Conservation (phyloP, 2,113 vertebrate genomes). For the Laticauda colubrina region DNA sequence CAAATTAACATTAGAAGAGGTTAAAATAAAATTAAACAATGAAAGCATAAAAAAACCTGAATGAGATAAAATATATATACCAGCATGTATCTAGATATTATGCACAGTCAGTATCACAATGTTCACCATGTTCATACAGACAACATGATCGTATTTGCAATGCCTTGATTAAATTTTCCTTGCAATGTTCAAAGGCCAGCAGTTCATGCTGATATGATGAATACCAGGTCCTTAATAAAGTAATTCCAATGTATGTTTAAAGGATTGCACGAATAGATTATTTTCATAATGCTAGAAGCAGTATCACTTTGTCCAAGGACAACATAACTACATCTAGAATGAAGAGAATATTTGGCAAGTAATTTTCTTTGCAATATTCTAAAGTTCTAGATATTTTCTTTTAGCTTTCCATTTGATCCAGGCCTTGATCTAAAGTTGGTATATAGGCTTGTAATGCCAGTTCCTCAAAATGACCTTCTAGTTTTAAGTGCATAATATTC, state of each 20-base stretch:
- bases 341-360: not conserved
- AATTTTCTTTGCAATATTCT: not conserved
- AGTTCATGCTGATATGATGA: not conserved
- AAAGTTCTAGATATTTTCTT: not conserved
- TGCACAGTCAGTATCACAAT: not conserved
- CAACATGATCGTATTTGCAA: not conserved
- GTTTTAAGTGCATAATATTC: not conserved
- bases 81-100: not conserved
- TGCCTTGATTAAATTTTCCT: not conserved
- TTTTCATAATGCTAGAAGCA: not conserved
- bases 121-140: not conserved
- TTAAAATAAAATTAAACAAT: conserved; percentile 59
- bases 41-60: conserved; percentile 54
- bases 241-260: not conserved
- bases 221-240: not conserved
- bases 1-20: conserved; percentile 45
- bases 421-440: not conserved
- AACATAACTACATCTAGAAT: not conserved
- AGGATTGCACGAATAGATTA: not conserved
- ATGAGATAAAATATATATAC: conserved; percentile 32
- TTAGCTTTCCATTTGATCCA: not conserved
- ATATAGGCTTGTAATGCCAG: not conserved
- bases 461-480: not conserved
- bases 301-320: not conserved
- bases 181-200: not conserved